phyloP scores from a whole-genome alignment of 2,113 vertebrate species.

The Onychostoma macrolepis region DNA sequence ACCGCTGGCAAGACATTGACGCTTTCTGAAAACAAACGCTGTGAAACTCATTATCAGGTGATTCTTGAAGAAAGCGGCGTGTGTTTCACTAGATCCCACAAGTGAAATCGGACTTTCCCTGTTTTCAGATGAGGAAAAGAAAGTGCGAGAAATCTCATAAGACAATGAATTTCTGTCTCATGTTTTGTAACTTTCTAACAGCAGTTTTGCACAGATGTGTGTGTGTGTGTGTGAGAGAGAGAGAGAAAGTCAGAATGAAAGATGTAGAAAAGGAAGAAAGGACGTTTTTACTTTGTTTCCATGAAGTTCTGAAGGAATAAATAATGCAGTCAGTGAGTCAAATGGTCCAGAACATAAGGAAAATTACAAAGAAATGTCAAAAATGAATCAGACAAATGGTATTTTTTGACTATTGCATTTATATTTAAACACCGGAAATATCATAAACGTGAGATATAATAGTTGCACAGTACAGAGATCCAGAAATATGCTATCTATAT shows the following conservation, averaged over 20 bases:
- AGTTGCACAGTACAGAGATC: not conserved
- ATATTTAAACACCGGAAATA: not conserved
- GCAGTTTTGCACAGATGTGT: not conserved
- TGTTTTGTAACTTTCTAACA: slow-evolving; percentile 31
- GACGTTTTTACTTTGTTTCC: not conserved
- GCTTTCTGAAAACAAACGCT: not conserved
- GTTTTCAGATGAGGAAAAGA: slow-evolving; percentile 53
- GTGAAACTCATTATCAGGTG: not conserved
- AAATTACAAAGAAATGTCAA: not conserved
- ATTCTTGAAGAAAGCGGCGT: not conserved
- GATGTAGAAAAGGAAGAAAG: not conserved
- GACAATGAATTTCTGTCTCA: slow-evolving; percentile 57
- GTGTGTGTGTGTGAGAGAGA: not conserved
- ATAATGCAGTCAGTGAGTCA: not conserved
- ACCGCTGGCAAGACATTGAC: not conserved
- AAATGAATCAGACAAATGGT: not conserved
- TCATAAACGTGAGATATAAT: not conserved
- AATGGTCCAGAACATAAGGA: not conserved
- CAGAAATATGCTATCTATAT: not conserved
- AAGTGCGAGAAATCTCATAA: slow-evolving; percentile 61
- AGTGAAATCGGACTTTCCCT: slow-evolving; percentile 54
- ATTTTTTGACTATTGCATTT: not conserved
- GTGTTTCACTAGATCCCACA: slow-evolving; percentile 23
- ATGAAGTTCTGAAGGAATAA: not conserved
- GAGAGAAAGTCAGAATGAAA: not conserved